Evolutionary conservation across 1,140 invertebrate genomes (phyloP), one percentile per base, ranked within the genome.

Genomic region (Bradysia coprophila): DNA sequence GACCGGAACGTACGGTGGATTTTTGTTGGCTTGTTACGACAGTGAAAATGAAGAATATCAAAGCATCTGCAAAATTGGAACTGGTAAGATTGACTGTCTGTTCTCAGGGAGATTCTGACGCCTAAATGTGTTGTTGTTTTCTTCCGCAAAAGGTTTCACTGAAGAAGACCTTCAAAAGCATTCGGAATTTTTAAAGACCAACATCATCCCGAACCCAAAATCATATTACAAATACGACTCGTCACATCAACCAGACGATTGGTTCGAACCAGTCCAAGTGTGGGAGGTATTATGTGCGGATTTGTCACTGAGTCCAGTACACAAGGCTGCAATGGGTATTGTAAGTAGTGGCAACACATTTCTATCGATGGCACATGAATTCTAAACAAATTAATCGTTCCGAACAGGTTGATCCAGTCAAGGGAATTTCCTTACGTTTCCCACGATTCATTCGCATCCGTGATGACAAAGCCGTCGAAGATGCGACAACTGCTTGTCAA

Each of bases 281-380:
- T 98, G 94, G 93, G 96, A 99, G 70, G 76, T 98, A 8, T 97
- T 97, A 64, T 96, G 91, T 62, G 96, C 95, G 1, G 96, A 99
- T 72, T 71, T 99, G 19, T 97, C 92, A 6, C 71, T 98, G 20
- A 98, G 94, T 11, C 93, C 96, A 13, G 78, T 90, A 32, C 92
- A 99, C 59, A 73, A 68, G 55, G 95, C 95, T 42, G 94, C 81
- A 3, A 59, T 75, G 28, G 94, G 93, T 46, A 75, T 93, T 55
- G 83, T 38, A 38, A 18, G 36, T 38, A 18, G 15, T 34, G 32
- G n/a, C 13, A 31, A 81, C 63, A 66, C n/a, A 20, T 45, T 42
- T 42, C 33, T 44, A 24, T 31, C 4, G 22, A 9, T n/a, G n/a
- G n/a, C n/a, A n/a, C n/a, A n/a, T n/a, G n/a, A n/a, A n/a, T n/a